Evolutionary conservation across 2,113 vertebrate genomes (phyloP).

Genomic region (Sminthopsis crassicaudata): DNA sequence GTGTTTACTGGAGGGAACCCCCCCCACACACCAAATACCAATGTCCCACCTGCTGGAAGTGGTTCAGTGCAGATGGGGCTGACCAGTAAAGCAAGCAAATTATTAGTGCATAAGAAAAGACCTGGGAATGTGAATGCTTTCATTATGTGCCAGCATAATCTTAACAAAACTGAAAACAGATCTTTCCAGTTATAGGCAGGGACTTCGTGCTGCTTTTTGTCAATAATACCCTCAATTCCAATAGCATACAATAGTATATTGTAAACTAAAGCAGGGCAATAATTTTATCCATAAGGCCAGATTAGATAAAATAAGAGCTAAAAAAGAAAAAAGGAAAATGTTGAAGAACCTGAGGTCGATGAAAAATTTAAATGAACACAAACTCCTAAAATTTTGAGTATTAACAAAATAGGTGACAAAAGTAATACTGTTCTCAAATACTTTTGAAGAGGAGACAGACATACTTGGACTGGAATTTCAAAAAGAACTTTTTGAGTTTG

Average conservation of each 20-base stretch:
- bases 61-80: background rate
- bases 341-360: background rate
- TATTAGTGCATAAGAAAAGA: background rate
- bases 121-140: background rate
- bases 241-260: background rate
- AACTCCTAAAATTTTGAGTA: background rate
- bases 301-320: background rate
- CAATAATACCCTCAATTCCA: background rate
- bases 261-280: background rate
- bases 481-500: background rate
- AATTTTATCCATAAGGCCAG: background rate
- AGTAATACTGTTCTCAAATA: background rate
- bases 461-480: background rate
- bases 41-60: background rate
- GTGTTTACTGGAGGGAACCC: background rate
- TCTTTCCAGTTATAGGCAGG: background rate
- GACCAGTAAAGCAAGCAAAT: background rate
- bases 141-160: background rate
- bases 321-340: background rate
- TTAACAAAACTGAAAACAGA: background rate
- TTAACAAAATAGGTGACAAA: background rate
- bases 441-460: background rate
- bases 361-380: background rate
- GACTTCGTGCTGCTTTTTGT: background rate
- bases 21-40: background rate